These are phyloP conservation scores for Gobionotothen gibberifrons DNA, from an alignment of 2,797 vertebrate genomes.

Conservation along the genomic window DNA sequence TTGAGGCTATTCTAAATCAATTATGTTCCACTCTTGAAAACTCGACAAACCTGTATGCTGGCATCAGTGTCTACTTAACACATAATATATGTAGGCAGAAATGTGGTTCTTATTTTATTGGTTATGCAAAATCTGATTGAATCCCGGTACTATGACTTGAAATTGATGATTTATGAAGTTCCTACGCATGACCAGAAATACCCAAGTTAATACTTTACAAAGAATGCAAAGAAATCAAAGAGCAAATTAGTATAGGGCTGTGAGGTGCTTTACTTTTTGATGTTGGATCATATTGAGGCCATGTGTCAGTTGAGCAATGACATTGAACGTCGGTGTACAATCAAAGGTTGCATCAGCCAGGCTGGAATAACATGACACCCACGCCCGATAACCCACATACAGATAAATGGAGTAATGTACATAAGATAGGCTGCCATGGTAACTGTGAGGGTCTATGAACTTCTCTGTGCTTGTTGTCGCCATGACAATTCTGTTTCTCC, in stretches of 20 bases:
- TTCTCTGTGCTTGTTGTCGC: conserved; percentile 60
- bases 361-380: conserved; percentile 66
- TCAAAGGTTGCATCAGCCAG: conserved; percentile 66
- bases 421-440: conserved; percentile 75
- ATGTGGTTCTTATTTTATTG: too few species aligned
- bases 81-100: too few species aligned
- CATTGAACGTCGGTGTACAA: conserved; percentile 58
- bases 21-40: too few species aligned
- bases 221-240: conserved; percentile 56
- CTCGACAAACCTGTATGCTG: too few species aligned
- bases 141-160: too few species aligned
- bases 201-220: conserved; percentile 42
- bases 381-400: conserved; percentile 64
- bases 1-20: too few species aligned
- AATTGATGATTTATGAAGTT: not conserved
- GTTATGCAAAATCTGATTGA: too few species aligned
- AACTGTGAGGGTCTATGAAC: conserved; percentile 65
- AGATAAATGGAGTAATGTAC: conserved; percentile 66
- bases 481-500: conserved; percentile 62
- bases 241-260: conserved; percentile 3
- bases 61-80: too few species aligned
- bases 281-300: conserved; percentile 46
- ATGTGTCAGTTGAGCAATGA: conserved; percentile 44
- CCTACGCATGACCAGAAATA: not conserved
- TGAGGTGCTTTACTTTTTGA: conserved; percentile 48